Percentiles rank a stretch among this genome's conserved stretches.
These are phyloP conservation scores for Pangasius sanitwongsei DNA, from an alignment of 2,797 vertebrate genomes.

Conservation along the genomic window DNA sequence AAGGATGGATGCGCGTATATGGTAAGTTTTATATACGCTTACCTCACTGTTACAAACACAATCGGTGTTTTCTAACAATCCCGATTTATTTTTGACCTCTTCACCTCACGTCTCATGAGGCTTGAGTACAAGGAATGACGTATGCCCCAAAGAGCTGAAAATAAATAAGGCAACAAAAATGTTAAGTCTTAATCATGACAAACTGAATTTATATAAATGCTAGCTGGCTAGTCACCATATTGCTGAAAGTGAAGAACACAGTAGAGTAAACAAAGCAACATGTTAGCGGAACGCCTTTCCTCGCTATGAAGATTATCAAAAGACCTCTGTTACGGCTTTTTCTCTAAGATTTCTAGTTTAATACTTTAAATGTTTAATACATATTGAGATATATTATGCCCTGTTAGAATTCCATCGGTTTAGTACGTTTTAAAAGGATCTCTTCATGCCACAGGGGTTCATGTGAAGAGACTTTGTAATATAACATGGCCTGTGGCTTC, in stretches of 20 bases:
- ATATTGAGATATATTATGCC: no score
- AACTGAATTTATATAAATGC: not conserved
- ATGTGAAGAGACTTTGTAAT: not conserved
- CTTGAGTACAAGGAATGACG: not conserved
- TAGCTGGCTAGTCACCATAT: not conserved
- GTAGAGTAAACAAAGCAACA: slow-evolving; percentile 5
- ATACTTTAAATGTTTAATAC: no score
- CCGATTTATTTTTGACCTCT: not conserved
- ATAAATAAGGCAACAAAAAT: no score
- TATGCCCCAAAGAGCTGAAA: not conserved
- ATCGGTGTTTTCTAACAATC: not conserved
- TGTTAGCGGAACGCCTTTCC: not conserved
- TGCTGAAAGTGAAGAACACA: not conserved
- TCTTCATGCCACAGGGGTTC: not conserved
- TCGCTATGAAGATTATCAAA: not conserved
- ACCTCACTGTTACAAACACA: not conserved
- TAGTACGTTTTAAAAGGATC: not conserved
- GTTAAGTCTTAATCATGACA: not conserved
- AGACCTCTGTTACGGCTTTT: not conserved
- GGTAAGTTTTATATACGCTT: slow-evolving; percentile 74
- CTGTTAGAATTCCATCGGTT: not conserved
- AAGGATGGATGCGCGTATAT: slow-evolving; percentile 90
- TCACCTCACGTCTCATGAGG: not conserved
- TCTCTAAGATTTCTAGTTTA: not conserved
- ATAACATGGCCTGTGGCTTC: not conserved